A percentile compares a stretch with the other conserved stretches of the same genome.
phyloP scores from a whole-genome alignment of 1,140 invertebrate genomes.

The Zophobas morio region DNA sequence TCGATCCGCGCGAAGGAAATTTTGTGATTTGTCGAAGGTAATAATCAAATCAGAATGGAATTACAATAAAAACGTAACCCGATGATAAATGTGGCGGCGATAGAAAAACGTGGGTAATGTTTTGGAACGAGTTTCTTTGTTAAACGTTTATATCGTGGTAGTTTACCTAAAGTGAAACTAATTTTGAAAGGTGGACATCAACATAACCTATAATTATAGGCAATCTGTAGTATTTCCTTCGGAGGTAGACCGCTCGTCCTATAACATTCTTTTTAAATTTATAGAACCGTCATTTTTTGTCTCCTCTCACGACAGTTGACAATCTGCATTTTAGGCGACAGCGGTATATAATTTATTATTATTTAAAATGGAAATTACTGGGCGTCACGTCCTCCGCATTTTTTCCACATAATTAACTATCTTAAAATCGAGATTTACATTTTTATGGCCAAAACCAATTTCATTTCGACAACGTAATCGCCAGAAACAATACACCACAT shows the following conservation, averaged over 20 bases:
- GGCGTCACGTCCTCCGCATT: conserved; percentile 37
- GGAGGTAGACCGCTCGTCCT: conserved; percentile 45
- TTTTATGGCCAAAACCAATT: conserved; percentile 32
- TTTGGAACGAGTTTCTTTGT: conserved; percentile 47
- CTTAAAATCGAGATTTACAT: conserved; percentile 35
- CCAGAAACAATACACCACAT: not conserved
- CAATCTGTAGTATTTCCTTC: conserved; percentile 47
- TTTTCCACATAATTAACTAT: conserved; percentile 41
- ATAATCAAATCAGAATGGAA: conserved; percentile 21
- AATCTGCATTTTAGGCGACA: conserved; percentile 49
- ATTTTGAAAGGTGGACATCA: conserved; percentile 49
- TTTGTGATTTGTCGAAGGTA: conserved; percentile 10
- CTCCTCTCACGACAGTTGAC: conserved; percentile 46
- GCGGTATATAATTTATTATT: conserved; percentile 46
- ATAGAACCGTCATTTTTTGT: conserved; percentile 49
- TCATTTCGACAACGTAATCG: not conserved
- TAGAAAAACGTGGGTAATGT: conserved; percentile 45
- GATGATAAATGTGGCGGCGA: conserved; percentile 31
- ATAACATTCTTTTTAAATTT: conserved; percentile 49
- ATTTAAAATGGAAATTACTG: conserved; percentile 42
- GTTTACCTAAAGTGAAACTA: conserved; percentile 51
- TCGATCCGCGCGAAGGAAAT: conserved; percentile 9
- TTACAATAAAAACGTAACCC: conserved; percentile 14
- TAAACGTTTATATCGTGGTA: conserved; percentile 46
- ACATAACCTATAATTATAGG: conserved; percentile 49